A percentile compares a stretch with the other conserved stretches of the same genome.
These are phyloP conservation scores for Halictus rubicundus DNA, from an alignment of 1,140 invertebrate species.

Conservation along the genomic window DNA sequence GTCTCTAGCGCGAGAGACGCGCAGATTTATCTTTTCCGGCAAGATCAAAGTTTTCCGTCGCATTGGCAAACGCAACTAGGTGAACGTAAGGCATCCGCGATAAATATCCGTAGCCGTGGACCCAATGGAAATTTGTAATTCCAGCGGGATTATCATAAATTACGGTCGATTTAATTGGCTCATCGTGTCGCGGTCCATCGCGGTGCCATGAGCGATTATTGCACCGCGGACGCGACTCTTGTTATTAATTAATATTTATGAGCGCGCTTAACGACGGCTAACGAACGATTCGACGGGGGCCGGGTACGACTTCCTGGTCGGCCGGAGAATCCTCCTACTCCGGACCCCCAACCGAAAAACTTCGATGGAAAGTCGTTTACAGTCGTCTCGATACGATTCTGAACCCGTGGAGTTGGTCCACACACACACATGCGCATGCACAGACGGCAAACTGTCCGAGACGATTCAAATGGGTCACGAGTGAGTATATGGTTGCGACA, in stretches of 20 bases:
- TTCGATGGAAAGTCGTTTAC: slow-evolving; percentile 42
- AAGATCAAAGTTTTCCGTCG: background rate
- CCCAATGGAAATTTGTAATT: slow-evolving; percentile 10
- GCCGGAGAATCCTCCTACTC: slow-evolving; percentile 12
- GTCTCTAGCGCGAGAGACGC: too few species aligned
- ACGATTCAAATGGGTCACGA: background rate
- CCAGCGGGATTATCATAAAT: slow-evolving; percentile 21
- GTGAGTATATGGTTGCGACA: background rate
- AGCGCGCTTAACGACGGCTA: slow-evolving; percentile 44
- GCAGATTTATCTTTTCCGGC: background rate
- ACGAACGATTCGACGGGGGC: slow-evolving; percentile 50
- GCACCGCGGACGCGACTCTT: slow-evolving; percentile 39
- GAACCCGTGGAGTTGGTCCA: too few species aligned
- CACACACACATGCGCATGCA: too few species aligned
- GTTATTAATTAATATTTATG: slow-evolving; percentile 57
- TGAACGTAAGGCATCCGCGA: background rate
- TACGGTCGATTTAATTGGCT: slow-evolving; percentile 19
- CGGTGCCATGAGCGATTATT: slow-evolving; percentile 34
- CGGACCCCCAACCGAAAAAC: slow-evolving; percentile 49
- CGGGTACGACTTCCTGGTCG: slow-evolving; percentile 44
- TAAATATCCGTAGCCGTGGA: background rate
- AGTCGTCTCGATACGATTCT: background rate
- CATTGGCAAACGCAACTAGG: background rate
- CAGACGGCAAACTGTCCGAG: background rate
- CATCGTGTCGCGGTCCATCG: background rate